Conservation (phyloP, 2,797 vertebrate species). For the Enteromius anoplus region DNA sequence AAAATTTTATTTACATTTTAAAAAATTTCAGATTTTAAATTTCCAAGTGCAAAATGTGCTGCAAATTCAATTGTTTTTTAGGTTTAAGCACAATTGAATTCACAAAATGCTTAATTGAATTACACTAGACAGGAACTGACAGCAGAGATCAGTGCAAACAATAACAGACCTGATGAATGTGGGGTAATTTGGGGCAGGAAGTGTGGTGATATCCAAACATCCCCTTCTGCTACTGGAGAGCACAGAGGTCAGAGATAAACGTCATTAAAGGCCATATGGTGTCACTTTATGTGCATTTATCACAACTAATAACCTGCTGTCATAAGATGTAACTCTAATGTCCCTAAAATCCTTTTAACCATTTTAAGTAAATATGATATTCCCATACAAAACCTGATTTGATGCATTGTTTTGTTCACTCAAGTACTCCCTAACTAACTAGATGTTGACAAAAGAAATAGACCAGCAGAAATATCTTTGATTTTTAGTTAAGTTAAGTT, state of each 20-base stretch:
- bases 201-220: slow-evolving; percentile 46
- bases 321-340: not conserved
- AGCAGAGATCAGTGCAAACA: slow-evolving; percentile 59
- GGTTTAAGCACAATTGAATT: not conserved
- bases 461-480: too few species aligned
- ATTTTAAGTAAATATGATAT: not conserved
- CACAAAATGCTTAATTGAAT: not conserved
- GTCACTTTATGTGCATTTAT: slow-evolving; percentile 21
- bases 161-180: slow-evolving; percentile 66
- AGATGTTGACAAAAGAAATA: too few species aligned
- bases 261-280: slow-evolving; percentile 31
- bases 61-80: not conserved
- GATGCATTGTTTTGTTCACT: not conserved
- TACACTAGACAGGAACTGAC: not conserved
- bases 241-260: slow-evolving; percentile 35
- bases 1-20: too few species aligned
- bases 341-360: not conserved
- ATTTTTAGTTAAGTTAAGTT: too few species aligned
- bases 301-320: not conserved
- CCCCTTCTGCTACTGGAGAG: slow-evolving; percentile 40
- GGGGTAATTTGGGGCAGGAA: slow-evolving; percentile 49
- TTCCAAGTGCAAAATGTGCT: not conserved
- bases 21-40: not conserved
- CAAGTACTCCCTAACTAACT: too few species aligned
- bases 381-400: not conserved